A percentile compares a stretch with the other conserved stretches of the same genome.
Conservation (phyloP, 2,797 vertebrate species). For the Pangasius sanitwongsei region DNA sequence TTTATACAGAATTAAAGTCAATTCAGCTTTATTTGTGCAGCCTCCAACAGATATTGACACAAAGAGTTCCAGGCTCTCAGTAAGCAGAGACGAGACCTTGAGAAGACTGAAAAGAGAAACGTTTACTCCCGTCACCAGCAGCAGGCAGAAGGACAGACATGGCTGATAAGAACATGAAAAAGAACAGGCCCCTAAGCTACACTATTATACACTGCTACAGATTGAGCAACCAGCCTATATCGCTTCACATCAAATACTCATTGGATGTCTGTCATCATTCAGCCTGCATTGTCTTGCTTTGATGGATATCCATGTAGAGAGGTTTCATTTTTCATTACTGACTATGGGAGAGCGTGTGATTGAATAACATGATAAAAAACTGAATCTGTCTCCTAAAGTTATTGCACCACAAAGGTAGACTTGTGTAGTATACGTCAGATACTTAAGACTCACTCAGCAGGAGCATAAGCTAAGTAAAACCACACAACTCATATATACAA, state of each 20-base stretch:
- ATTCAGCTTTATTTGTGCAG: conserved; percentile 25
- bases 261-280: conserved; percentile 34
- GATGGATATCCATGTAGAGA: conserved; percentile 56
- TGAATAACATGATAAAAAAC: conserved; percentile 68
- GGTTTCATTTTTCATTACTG: conserved; percentile 68
- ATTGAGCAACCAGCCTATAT: conserved; percentile 17
- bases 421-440: conserved; percentile 38
- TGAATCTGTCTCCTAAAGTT: conserved; percentile 61
- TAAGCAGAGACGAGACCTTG: conserved; percentile 35
- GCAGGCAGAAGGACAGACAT: conserved; percentile 17
- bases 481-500: conserved; percentile 12
- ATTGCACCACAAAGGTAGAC: conserved; percentile 8
- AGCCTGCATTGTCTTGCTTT: conserved; percentile 46
- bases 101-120: conserved; percentile 11
- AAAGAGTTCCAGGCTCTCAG: neutral
- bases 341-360: conserved; percentile 62
- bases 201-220: conserved; percentile 30
- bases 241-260: conserved; percentile 29
- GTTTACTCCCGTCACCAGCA: conserved; percentile 5
- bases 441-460: conserved; percentile 15
- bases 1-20: conserved; percentile 13
- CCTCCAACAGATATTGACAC: conserved; percentile 27
- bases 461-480: conserved; percentile 26
- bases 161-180: conserved; percentile 24
- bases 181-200: conserved; percentile 13